Percentiles rank a stretch among this genome's conserved stretches.
Conservation (phyloP, 35 echinoderm and acorn worm genomes). For the Chiridota heheva region DNA sequence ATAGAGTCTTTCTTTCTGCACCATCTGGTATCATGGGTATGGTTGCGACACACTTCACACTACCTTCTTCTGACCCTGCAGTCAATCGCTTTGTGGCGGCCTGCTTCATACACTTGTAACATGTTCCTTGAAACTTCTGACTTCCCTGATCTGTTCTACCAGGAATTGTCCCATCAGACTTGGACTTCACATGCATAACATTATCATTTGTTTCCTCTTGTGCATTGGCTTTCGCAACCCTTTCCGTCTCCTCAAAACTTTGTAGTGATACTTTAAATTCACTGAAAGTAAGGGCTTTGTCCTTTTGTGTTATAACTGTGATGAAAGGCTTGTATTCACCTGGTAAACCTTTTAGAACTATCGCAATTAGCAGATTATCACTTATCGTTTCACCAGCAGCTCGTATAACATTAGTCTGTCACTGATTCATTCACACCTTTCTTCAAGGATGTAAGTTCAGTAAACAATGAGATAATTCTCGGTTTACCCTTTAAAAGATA, state of each 20-base stretch:
- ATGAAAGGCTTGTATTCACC: conserved; percentile 8
- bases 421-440: conserved; percentile 15
- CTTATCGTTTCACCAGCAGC: conserved; percentile 21
- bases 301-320: conserved; percentile 19
- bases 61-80: conserved; percentile 16
- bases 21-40: conserved; percentile 22
- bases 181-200: not conserved
- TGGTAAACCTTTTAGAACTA: conserved; percentile 37
- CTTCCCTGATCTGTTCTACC: not conserved
- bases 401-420: conserved; percentile 31
- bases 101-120: conserved; percentile 14
- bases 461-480: conserved; percentile 38
- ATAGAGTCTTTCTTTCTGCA: conserved; percentile 48
- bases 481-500: conserved; percentile 50
- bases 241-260: conserved; percentile 27
- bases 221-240: not conserved
- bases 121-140: not conserved
- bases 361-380: conserved; percentile 18
- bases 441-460: conserved; percentile 32
- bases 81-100: conserved; percentile 24
- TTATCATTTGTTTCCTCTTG: not conserved
- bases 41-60: conserved; percentile 27
- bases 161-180: not conserved
- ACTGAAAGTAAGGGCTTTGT: conserved; percentile 1
- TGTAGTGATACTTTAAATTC: conserved; percentile 24